Evolutionary conservation across 2,888 invertebrate genomes (phyloP).

Genomic region (Tholera decimalis): DNA sequence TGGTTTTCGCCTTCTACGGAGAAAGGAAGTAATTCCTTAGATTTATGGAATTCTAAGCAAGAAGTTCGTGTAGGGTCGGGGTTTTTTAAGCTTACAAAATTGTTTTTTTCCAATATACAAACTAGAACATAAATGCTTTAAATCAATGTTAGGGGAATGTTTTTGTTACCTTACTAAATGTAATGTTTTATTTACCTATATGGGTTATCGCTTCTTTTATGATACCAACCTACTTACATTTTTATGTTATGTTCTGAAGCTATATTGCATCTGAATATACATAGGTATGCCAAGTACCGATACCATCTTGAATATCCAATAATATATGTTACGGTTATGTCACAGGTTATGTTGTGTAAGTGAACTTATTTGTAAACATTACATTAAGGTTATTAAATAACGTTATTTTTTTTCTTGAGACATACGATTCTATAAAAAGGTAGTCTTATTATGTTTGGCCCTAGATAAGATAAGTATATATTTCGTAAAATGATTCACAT

Average conservation of each 20-base stretch:
- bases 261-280: background rate
- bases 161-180: slow-evolving; percentile 15
- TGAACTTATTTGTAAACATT: slow-evolving; percentile 24
- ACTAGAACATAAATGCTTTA: slow-evolving; percentile 30
- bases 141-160: slow-evolving; percentile 24
- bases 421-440: background rate
- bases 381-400: background rate
- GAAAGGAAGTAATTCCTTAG: slow-evolving; percentile 88
- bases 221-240: background rate
- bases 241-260: background rate
- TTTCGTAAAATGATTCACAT: too few species aligned
- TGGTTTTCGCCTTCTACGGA: slow-evolving; percentile 78
- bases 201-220: background rate
- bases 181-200: slow-evolving; percentile 27
- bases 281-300: too few species aligned
- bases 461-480: too few species aligned
- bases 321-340: too few species aligned
- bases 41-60: slow-evolving; percentile 83
- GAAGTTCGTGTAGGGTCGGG: slow-evolving; percentile 68
- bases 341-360: too few species aligned
- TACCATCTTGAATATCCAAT: background rate
- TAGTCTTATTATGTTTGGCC: background rate
- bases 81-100: slow-evolving; percentile 58
- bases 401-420: background rate
- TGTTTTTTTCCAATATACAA: slow-evolving; percentile 55